phyloP scores from a whole-genome alignment of 2,113 vertebrate species.

The Tylochromis polylepis region DNA sequence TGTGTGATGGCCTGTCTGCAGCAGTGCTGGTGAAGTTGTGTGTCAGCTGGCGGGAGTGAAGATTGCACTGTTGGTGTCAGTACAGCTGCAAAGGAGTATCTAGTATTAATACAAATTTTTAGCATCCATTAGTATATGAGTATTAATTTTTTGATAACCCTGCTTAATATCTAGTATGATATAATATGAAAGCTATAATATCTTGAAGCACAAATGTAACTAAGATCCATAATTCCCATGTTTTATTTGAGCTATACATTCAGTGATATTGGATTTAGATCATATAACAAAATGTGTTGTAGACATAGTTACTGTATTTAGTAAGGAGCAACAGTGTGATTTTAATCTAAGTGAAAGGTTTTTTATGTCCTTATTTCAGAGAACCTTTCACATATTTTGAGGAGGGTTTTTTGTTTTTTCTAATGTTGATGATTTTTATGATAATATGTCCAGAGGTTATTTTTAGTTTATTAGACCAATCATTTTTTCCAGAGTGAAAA shows the following conservation, averaged over 20 bases:
- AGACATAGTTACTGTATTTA: background rate
- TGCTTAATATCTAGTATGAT: background rate
- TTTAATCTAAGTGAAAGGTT: rapidly evolving
- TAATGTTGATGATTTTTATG: background rate
- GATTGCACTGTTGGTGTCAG: background rate
- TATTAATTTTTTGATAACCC: rapidly evolving
- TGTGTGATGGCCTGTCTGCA: background rate
- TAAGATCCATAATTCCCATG: background rate
- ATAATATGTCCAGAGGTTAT: background rate
- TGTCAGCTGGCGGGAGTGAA: background rate
- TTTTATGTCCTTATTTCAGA: background rate
- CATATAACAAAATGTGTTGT: background rate
- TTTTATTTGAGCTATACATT: background rate
- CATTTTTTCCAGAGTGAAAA: background rate
- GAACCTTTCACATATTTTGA: background rate
- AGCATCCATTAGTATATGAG: background rate
- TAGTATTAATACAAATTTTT: background rate
- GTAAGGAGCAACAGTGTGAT: background rate
- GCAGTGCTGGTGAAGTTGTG: background rate
- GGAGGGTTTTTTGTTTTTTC: rapidly evolving
- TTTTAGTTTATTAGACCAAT: too few relatives aligned
- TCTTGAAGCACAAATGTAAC: background rate
- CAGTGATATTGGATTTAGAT: background rate
- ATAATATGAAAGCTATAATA: background rate
- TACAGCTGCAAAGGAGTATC: background rate